These are phyloP conservation scores for Corythaeola cristata DNA, from an alignment of 2,113 vertebrate genomes.

Conservation along the genomic window DNA sequence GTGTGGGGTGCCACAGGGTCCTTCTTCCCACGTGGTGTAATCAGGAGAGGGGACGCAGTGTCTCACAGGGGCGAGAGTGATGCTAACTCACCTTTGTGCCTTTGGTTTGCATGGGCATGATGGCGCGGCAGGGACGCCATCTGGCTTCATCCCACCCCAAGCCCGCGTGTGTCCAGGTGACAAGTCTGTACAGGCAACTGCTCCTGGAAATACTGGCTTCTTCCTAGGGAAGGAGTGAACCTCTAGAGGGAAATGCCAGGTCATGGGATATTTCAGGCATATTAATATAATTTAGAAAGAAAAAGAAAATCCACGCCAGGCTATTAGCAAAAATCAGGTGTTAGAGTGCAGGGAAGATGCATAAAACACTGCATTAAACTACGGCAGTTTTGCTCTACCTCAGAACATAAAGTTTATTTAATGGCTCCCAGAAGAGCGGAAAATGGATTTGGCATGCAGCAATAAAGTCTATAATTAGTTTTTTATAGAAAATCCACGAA, in stretches of 20 bases:
- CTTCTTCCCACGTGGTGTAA: fast-evolving
- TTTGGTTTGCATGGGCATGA: neutral
- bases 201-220: neutral
- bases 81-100: neutral
- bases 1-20: neutral
- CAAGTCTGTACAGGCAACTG: neutral
- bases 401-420: slow-evolving; percentile 48
- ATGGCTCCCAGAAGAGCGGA: slow-evolving; percentile 27
- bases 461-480: slow-evolving; percentile 26
- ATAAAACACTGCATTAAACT: slow-evolving; percentile 48
- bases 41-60: neutral
- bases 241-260: neutral
- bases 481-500: neutral
- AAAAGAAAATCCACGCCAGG: neutral
- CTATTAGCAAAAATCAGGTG: slow-evolving; percentile 26
- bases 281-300: slow-evolving; percentile 1
- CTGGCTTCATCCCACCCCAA: neutral
- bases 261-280: neutral
- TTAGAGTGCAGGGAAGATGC: neutral
- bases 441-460: slow-evolving; percentile 22
- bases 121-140: fast-evolving
- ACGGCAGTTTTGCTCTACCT: neutral
- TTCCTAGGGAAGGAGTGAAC: neutral
- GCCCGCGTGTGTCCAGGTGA: fast-evolving
- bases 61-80: neutral